Percentiles rank a stretch among this genome's conserved stretches.
phyloP scores from a whole-genome alignment of 2,113 vertebrate genomes.

The Platysteira castanea region DNA sequence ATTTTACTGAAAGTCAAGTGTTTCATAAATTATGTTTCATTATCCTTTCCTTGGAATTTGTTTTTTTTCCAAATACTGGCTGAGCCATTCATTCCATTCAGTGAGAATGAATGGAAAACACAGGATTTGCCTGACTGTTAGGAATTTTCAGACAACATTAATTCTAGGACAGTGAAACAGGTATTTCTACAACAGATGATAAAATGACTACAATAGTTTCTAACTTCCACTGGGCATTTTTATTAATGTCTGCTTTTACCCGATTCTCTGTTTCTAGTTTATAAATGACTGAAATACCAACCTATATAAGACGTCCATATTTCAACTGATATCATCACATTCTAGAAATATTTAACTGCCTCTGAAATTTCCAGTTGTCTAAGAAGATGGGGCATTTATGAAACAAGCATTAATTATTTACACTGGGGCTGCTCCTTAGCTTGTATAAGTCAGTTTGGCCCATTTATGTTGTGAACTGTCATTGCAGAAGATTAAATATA shows the following conservation, averaged over 20 bases:
- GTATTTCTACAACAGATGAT: neutral
- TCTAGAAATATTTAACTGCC: neutral
- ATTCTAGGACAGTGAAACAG: neutral
- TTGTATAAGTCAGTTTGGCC: neutral
- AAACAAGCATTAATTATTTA: neutral
- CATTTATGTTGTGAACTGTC: neutral
- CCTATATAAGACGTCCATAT: neutral
- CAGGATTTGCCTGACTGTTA: neutral
- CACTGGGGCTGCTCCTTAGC: rapidly evolving
- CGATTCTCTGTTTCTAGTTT: neutral
- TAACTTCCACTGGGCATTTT: neutral
- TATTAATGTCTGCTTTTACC: neutral
- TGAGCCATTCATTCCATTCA: neutral
- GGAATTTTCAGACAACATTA: neutral
- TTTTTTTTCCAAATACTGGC: neutral
- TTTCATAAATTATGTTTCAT: neutral
- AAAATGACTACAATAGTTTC: neutral
- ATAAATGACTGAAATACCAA: neutral
- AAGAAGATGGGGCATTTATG: neutral
- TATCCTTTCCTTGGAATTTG: neutral
- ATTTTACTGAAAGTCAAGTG: neutral
- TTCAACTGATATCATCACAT: neutral
- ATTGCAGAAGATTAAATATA: neutral
- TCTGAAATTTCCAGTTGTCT: neutral
- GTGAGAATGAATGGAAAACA: neutral